Conservation (phyloP, 2,797 vertebrate species). For the Cossypha caffra region DNA sequence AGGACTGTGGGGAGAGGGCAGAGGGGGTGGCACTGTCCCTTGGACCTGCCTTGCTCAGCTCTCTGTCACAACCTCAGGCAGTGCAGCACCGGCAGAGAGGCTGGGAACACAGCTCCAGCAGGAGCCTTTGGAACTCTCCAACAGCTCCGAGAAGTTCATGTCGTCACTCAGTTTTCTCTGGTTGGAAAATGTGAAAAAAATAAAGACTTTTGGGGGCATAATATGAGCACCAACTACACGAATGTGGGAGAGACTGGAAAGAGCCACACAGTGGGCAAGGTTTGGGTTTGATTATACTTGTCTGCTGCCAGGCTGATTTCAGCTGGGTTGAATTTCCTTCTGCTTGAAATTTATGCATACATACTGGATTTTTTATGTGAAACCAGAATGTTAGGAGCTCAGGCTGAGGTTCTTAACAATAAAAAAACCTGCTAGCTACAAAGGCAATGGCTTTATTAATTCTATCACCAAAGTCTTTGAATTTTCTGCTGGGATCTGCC, state of each 20-base stretch:
- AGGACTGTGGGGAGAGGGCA: neutral
- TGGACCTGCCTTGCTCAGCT: fast-evolving
- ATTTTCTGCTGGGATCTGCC: neutral
- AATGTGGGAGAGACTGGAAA: neutral
- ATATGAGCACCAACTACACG: neutral
- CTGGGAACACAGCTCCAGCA: neutral
- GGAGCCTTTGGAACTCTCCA: neutral
- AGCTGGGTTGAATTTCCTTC: neutral
- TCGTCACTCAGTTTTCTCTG: neutral
- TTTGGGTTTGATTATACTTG: neutral
- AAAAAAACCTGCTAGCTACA: neutral
- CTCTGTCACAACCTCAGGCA: neutral
- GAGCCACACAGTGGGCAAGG: neutral
- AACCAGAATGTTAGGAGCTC: neutral
- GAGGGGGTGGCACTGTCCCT: fast-evolving
- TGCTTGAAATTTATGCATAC: neutral
- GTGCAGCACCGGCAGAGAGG: fast-evolving
- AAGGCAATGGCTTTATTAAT: neutral
- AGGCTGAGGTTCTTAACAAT: neutral
- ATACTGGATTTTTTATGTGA: neutral
- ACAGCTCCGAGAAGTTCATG: neutral
- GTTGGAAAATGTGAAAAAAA: neutral
- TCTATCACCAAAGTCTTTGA: neutral
- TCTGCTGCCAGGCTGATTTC: neutral
- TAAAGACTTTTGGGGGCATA: neutral